phyloP scores from a whole-genome alignment of 2,113 vertebrate species.

The Drymodes brunneopygia region DNA sequence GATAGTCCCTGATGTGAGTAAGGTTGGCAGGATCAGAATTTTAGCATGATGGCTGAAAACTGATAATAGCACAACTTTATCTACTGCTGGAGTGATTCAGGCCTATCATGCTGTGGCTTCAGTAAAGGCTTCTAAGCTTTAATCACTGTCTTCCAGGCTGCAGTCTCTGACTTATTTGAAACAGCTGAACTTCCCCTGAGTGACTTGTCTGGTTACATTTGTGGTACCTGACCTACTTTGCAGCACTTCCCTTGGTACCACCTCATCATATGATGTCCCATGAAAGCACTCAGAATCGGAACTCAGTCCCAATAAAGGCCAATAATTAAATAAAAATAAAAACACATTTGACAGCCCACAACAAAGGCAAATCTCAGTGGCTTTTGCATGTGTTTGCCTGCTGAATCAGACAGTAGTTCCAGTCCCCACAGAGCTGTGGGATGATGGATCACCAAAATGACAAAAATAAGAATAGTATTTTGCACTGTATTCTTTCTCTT shows the following conservation, averaged over 20 bases:
- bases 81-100: background rate
- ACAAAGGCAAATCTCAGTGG: conserved; percentile 39
- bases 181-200: conserved; percentile 36
- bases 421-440: background rate
- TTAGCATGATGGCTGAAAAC: background rate
- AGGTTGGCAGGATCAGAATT: background rate
- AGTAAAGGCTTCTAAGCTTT: conserved; percentile 28
- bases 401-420: conserved; percentile 34
- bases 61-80: background rate
- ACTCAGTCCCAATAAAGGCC: conserved; percentile 29
- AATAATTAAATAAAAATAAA: conserved; percentile 60
- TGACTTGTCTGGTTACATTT: conserved; percentile 54
- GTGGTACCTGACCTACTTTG: conserved; percentile 62
- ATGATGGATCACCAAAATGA: conserved; percentile 37
- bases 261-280: conserved; percentile 31
- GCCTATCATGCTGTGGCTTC: background rate
- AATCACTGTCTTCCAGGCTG: conserved; percentile 18
- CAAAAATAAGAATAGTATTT: background rate
- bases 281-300: conserved; percentile 38
- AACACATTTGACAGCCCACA: conserved; percentile 58
- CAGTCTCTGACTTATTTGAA: conserved; percentile 40
- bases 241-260: conserved; percentile 37
- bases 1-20: background rate
- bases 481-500: background rate
- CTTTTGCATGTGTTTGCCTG: conserved; percentile 51